Evolutionary conservation across 2,888 invertebrate genomes (phyloP).

Genomic region (Aelia acuminata): DNA sequence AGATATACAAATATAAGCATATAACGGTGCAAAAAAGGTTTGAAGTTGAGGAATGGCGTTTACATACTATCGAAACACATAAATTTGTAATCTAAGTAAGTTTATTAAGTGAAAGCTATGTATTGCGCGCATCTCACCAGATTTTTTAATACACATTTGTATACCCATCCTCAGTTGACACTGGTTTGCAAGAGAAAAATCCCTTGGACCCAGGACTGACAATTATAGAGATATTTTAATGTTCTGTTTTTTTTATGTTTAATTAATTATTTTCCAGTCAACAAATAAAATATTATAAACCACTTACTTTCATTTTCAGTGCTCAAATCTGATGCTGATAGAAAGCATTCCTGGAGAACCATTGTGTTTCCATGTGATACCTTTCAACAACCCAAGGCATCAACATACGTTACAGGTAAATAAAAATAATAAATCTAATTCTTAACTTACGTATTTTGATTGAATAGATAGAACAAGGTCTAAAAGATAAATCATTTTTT

Average conservation of each 20-base stretch:
- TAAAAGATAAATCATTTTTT: not conserved
- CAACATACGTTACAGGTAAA: conserved; percentile 88
- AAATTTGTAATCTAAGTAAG: too few species aligned
- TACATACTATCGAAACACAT: too few species aligned
- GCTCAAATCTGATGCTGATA: conserved; percentile 96
- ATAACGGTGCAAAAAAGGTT: too few species aligned
- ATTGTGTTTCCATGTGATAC: conserved; percentile 95
- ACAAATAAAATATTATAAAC: not conserved
- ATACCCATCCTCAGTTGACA: too few species aligned
- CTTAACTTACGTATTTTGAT: not conserved
- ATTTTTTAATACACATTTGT: too few species aligned
- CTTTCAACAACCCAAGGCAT: conserved; percentile 93
- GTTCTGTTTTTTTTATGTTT: not conserved
- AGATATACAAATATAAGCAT: too few species aligned
- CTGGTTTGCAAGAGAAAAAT: too few species aligned
- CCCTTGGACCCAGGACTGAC: too few species aligned
- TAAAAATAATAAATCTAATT: not conserved
- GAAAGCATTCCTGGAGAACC: conserved; percentile 96
- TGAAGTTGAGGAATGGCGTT: too few species aligned
- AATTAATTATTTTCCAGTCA: not conserved
- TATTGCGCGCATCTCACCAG: too few species aligned
- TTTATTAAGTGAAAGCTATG: too few species aligned
- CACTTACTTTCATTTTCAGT: conserved; percentile 74
- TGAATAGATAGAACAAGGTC: not conserved
- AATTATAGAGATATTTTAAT: too few species aligned